These are phyloP conservation scores for Drosophila mulleri DNA, from an alignment of 2,888 invertebrate species.

Conservation along the genomic window DNA sequence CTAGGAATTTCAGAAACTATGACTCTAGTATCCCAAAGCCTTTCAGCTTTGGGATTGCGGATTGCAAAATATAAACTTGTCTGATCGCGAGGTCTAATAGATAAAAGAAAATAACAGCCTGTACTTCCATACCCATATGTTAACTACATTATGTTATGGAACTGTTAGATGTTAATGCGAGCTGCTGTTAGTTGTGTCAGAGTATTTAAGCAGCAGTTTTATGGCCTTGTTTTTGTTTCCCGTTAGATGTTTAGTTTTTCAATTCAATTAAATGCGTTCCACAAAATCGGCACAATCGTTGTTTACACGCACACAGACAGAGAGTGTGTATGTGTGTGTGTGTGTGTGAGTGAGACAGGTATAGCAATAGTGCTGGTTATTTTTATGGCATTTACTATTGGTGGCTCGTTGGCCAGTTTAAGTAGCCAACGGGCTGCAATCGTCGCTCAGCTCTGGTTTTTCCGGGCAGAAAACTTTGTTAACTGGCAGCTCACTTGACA, in stretches of 20 bases:
- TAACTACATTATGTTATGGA: neutral
- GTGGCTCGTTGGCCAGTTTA: conserved; percentile 58
- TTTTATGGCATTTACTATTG: conserved; percentile 63
- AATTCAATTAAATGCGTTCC: conserved; percentile 75
- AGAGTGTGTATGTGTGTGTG: too few species aligned
- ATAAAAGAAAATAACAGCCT: too few species aligned
- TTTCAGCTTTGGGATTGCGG: too few species aligned
- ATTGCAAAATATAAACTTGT: too few species aligned
- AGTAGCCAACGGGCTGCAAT: conserved; percentile 67
- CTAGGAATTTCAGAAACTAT: too few species aligned
- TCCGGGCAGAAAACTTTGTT: conserved; percentile 68
- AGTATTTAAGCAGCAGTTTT: conserved; percentile 38
- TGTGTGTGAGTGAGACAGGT: neutral
- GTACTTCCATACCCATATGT: neutral
- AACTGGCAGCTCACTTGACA: conserved; percentile 67
- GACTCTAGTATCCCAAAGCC: too few species aligned
- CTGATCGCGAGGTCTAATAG: too few species aligned
- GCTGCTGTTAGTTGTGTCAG: conserved; percentile 17
- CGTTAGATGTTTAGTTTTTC: conserved; percentile 56
- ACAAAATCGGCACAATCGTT: conserved; percentile 63
- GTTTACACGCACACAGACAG: conserved; percentile 42
- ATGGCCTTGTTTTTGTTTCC: conserved; percentile 18
- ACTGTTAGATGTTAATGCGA: neutral
- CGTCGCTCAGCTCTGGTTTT: conserved; percentile 28
- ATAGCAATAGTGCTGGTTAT: conserved; percentile 34